A percentile compares a stretch with the other conserved stretches of the same genome.
These are phyloP conservation scores for Sebastes minor DNA, from an alignment of 2,797 vertebrate species.

Conservation along the genomic window DNA sequence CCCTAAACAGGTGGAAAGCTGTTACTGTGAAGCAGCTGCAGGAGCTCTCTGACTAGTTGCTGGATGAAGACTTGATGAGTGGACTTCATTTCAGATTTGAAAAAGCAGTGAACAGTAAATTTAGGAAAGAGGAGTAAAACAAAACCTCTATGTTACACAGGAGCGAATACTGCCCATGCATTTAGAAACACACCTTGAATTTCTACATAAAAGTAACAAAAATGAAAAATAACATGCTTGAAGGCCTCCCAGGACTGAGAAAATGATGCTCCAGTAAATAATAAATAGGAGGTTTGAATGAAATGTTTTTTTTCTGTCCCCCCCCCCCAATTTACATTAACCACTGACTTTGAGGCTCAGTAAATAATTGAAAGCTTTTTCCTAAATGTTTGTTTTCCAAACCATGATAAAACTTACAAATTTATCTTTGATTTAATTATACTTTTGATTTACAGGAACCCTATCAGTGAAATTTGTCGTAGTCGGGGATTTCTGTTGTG, in stretches of 20 bases:
- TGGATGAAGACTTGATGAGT: not conserved
- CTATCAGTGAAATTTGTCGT: not conserved
- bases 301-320: not conserved
- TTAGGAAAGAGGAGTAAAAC: not conserved
- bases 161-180: not conserved
- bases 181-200: not conserved
- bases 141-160: not conserved
- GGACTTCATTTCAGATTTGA: not conserved
- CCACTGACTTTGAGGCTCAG: not conserved
- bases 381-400: not conserved
- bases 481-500: slow-evolving; percentile 8
- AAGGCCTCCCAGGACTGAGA: not conserved
- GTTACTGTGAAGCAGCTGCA: slow-evolving; percentile 9
- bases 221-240: not conserved
- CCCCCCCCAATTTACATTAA: not conserved
- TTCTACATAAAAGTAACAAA: not conserved
- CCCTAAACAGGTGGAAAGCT: not conserved
- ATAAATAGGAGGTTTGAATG: not conserved
- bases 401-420: not conserved
- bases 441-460: slow-evolving; percentile 43
- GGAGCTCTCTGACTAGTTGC: not conserved
- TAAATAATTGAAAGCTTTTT: not conserved
- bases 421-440: slow-evolving; percentile 26
- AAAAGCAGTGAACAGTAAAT: not conserved
- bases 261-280: not conserved